Conservation (phyloP, 2,113 vertebrate species). For the Mungos mungo region DNA sequence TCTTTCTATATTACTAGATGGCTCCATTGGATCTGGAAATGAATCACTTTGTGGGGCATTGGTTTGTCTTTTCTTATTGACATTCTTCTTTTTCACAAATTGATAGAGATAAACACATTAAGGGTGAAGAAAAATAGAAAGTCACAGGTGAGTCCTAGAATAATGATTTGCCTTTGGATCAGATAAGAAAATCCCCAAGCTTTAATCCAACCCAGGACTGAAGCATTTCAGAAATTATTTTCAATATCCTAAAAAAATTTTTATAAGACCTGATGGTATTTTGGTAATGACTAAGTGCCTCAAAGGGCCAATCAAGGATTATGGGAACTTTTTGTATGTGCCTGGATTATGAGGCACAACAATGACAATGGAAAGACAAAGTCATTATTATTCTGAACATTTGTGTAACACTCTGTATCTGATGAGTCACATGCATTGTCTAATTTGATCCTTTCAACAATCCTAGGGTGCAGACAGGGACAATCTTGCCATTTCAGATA, state of each 20-base stretch:
- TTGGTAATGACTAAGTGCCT: neutral
- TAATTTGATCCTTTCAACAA: neutral
- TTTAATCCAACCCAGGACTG: conserved; percentile 5
- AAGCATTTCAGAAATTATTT: conserved; percentile 26
- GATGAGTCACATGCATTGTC: neutral
- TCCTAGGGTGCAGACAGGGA: neutral
- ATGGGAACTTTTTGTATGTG: neutral
- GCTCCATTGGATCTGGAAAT: neutral
- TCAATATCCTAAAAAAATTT: neutral
- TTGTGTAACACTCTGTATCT: neutral
- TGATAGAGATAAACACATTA: neutral
- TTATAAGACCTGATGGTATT: neutral
- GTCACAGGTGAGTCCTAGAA: neutral
- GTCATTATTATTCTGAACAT: neutral
- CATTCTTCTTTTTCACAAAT: conserved; percentile 3
- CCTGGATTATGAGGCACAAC: neutral
- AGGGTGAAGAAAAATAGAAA: neutral
- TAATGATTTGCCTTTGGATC: conserved; percentile 24
- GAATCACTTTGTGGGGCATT: neutral
- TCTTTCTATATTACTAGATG: neutral
- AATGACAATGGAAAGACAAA: neutral
- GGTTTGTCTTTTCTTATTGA: neutral
- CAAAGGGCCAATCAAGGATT: conserved; percentile 9
- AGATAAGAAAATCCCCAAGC: neutral
- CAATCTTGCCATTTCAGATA: neutral